Evolutionary conservation across 2,888 invertebrate species (phyloP), one percentile per base, ranked within the genome.

Genomic region (Drosophila percnosoma): DNA sequence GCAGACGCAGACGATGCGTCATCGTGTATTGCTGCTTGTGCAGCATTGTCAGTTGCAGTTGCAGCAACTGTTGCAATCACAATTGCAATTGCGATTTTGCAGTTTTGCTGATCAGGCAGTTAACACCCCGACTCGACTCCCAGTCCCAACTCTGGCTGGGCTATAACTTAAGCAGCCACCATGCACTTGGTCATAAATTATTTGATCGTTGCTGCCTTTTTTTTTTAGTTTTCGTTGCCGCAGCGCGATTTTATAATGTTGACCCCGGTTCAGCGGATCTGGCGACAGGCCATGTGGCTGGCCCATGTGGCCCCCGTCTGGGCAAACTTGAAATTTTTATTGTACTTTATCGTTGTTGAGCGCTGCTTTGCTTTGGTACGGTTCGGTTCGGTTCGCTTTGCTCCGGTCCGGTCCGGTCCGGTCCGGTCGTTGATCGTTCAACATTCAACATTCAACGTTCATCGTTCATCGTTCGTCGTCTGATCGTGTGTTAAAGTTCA

Each of bases 171-270:
- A 73, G 73, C 82, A 77, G 86, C 86, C 90, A 88, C 87, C 90
- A 87, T 86, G 82, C 89, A 87, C 74, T 83, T 83, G 90, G 79
- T 75, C 84, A 90, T 87, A 87, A 87, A 87, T 87, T 90, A 86
- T 83, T 89, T 87, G 87, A 89, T 87, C 75, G 82, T 87, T 83
- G 87, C 69, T 83, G 86, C 66, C 49, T 61, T 70, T 74, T 53
- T 53, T 49, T 18, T 45, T 52, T 42, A 67, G 73, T 34, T 72
- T 45, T 15, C 4, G 58, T 64, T 72, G 64, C 58, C 27, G 55
- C 53, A 60, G 54, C 68, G 73, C 87, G 85, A 87, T 85, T 85
- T 86, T 86, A 86, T 86, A 89, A 82, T 90, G 73, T 89, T 87
- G 86, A 87, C 86, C 86, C 86, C 78, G 83, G 87, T 75, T 88